Evolutionary conservation across 2,888 invertebrate species (phyloP).

Genomic region (Xanthia togata): DNA sequence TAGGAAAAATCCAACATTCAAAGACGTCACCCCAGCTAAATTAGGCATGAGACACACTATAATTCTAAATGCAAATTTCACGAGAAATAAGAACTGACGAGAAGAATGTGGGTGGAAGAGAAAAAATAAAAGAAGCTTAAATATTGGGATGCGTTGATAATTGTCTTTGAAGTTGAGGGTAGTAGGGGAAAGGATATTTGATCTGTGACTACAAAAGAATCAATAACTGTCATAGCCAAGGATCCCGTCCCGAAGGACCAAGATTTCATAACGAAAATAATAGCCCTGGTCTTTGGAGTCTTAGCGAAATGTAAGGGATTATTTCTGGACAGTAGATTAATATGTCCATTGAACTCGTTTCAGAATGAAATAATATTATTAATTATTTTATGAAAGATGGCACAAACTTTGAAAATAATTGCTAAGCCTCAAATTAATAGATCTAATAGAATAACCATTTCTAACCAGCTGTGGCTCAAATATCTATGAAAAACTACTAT

Average conservation of each 20-base stretch:
- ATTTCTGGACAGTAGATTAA: slow-evolving; percentile 31
- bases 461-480: slow-evolving; percentile 39
- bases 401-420: slow-evolving; percentile 42
- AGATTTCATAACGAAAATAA: not conserved
- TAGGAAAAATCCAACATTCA: slow-evolving; percentile 35
- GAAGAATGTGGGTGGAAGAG: slow-evolving; percentile 28
- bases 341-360: slow-evolving; percentile 20
- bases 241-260: slow-evolving; percentile 34
- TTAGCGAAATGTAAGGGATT: slow-evolving; percentile 24
- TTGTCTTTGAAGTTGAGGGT: slow-evolving; percentile 58
- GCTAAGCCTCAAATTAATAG: slow-evolving; percentile 42
- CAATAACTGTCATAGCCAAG: slow-evolving; percentile 5
- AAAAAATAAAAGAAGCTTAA: slow-evolving; percentile 51
- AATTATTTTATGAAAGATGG: slow-evolving; percentile 49
- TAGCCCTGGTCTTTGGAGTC: slow-evolving; percentile 7
- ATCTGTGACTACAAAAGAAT: slow-evolving; percentile 38
- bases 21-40: slow-evolving; percentile 45
- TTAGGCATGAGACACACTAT: slow-evolving; percentile 59
- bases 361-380: slow-evolving; percentile 37
- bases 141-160: slow-evolving; percentile 49
- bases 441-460: slow-evolving; percentile 49
- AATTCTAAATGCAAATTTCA: slow-evolving; percentile 65
- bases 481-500: slow-evolving; percentile 50
- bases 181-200: slow-evolving; percentile 30
- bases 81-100: slow-evolving; percentile 46